These are phyloP conservation scores for Malurus splendens DNA, from an alignment of 2,797 vertebrate genomes.

Conservation along the genomic window DNA sequence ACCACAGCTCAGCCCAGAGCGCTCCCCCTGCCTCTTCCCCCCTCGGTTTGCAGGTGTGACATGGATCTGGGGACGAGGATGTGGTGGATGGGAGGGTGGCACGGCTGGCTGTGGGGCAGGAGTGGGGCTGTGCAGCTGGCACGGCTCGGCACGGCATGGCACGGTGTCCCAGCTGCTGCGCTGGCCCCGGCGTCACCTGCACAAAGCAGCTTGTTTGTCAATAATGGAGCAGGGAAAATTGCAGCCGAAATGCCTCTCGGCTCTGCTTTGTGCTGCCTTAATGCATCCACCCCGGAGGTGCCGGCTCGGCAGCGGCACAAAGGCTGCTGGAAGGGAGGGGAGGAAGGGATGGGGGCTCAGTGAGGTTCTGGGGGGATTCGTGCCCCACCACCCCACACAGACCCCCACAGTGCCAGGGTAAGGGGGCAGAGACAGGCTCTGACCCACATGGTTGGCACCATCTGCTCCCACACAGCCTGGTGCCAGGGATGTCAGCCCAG, in stretches of 20 bases:
- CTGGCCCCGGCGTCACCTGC: constrained; percentile 49
- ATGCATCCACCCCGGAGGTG: not conserved
- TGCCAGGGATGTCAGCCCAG: not conserved
- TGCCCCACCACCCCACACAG: not conserved
- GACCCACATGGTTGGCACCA: fast-evolving
- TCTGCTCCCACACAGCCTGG: fast-evolving
- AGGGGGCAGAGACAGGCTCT: not conserved
- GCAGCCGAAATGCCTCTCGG: constrained; percentile 42
- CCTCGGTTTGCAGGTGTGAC: not conserved
- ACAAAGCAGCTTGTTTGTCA: constrained; percentile 60
- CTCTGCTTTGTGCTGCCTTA: constrained; percentile 57
- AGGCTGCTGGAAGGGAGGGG: not conserved
- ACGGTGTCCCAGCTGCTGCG: not conserved
- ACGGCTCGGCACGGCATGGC: not conserved
- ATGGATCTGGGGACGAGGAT: not conserved
- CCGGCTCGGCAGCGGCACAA: not conserved
- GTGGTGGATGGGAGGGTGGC: fast-evolving
- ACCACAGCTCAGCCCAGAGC: fast-evolving
- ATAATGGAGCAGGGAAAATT: constrained; percentile 62
- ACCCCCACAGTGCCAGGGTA: fast-evolving
- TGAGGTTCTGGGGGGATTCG: not conserved
- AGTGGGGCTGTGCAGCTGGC: not conserved
- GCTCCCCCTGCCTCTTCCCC: not conserved
- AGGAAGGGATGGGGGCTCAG: not conserved
- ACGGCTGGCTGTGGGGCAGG: not conserved